Base-by-base conservation (phyloP, 1,140 invertebrate species). In the Cherax destructor region DNA sequence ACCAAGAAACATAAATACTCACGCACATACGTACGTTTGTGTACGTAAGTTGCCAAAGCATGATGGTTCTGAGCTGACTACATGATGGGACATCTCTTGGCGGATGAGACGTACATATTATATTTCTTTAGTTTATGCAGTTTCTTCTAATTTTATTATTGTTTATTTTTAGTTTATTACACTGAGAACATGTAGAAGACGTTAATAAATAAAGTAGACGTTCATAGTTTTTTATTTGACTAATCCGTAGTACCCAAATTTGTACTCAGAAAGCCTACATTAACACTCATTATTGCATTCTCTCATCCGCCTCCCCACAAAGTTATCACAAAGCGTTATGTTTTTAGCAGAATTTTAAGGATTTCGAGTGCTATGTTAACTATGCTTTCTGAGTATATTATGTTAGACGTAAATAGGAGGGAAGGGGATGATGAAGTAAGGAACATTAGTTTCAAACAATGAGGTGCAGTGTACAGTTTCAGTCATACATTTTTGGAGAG, bases 301-400 rank as follows among this genome's bases (percentile, higher is more conserved):
- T 84, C 83, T 84, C 83, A 84, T 84, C 83, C 83, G 83, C 83
- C 83, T 49, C 18, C 24, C 0, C 10, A 24, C 11, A 10, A 41
- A 5, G 13, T 5, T 10, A 5, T 65, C 5, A 65, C 61, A 6
- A 18, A 56, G 9, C 3, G 61, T 21, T 21, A 18, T 18, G 5
- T 65, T 65, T 21, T 0, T 21, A 13, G 18, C 18, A 21, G 1
- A 6, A 5, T 65, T 18, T 21, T 24, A 16, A 49, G 59, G 16
- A 65, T 41, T 65, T 59, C 16, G 4, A 69, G 5, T 5, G 30
- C 4, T 49, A 9, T 72, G 41, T 85, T 50, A 85, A 69, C n/a
- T 85, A 74, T 24, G 83, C 83, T 85, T 85, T 85, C 83, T 85
- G 83, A 50, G 83, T 85, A 85, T 85, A 85, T 5, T 85, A 50